Base-by-base conservation (phyloP, 2,797 vertebrate genomes). In the Microctenopoma stevenorrisi region DNA sequence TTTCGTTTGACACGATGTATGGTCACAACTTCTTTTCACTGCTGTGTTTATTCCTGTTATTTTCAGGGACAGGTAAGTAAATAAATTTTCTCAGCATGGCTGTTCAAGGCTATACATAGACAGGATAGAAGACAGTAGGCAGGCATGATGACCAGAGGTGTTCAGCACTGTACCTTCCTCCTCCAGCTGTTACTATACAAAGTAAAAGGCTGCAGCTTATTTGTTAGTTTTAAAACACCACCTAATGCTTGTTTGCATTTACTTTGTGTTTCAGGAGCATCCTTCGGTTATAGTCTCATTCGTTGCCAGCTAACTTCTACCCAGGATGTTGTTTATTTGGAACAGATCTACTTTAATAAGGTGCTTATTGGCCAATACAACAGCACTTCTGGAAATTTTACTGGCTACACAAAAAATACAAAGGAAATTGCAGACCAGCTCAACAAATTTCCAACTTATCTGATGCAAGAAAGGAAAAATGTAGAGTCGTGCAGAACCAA, bases 301-400 rank as follows among this genome's bases (percentile, higher is more conserved):
- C 49, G 25, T 0, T 87, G 89, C 55, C 60, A 65, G 50, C 53
- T 44, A 15, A 84, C 3, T 2, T 62, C 78, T 1, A 28, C 1
- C 11, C 44, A 57, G 15, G 83, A 85, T 25, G 3, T 16, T 2
- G 33, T 81, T 42, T 76, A 18, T 38, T 16, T 86, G 40, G 22
- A 13, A 1, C 57, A 78, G 7, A 0, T 69, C 15, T 72, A 50
- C 72, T 77, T 82, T 4, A 89, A 89, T 40, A 90, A 88, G 49
- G 0, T 51, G 6, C 5, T 89, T 16, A 0, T 5, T 1, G 0
- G 0, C 0, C 47, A 81, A 44, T 91, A 35, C 62, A 92, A 87
- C 86, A 89, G 87, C 89, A 86, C 86, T 18, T 5, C 60, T 35
- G 84, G 78, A 51, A 75, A 78, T 22, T 81, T 0, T 53, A 62